phyloP scores from a whole-genome alignment of 2,888 invertebrate genomes.

The Phlogophora meticulosa region DNA sequence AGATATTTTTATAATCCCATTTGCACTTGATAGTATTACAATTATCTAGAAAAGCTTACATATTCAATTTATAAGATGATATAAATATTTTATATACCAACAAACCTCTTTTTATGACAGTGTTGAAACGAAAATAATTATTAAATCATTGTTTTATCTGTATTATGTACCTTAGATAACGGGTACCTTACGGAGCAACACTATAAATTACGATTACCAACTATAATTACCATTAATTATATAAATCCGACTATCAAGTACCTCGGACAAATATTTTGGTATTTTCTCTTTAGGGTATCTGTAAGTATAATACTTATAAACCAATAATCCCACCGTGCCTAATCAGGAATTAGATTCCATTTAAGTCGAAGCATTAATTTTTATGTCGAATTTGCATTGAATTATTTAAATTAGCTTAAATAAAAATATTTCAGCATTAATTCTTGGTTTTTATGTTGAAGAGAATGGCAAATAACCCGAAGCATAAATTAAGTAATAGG shows the following conservation, averaged over 20 bases:
- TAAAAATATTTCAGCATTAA: constrained; percentile 59
- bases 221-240: constrained; percentile 39
- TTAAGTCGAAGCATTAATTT: constrained; percentile 62
- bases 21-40: constrained; percentile 40
- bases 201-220: constrained; percentile 35
- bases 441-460: constrained; percentile 56
- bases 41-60: constrained; percentile 29
- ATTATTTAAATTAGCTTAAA: constrained; percentile 61
- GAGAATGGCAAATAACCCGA: constrained; percentile 55
- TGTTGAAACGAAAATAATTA: constrained; percentile 17
- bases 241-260: constrained; percentile 52
- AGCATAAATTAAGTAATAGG: constrained; percentile 56
- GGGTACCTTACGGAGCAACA: constrained; percentile 6
- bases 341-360: constrained; percentile 63
- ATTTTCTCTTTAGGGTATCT: constrained; percentile 47
- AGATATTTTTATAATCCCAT: constrained; percentile 41
- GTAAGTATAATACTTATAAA: constrained; percentile 50
- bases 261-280: constrained; percentile 43
- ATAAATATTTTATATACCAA: constrained; percentile 19
- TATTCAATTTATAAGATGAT: constrained; percentile 27
- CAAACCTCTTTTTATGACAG: constrained; percentile 1
- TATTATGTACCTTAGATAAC: background rate
- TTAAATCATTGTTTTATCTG: constrained; percentile 4
- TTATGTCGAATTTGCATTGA: constrained; percentile 66
- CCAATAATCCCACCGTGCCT: constrained; percentile 59